A percentile compares a stretch with the other conserved stretches of the same genome.
Conservation (phyloP, 2,888 invertebrate species). For the Oxystoma pomonae region DNA sequence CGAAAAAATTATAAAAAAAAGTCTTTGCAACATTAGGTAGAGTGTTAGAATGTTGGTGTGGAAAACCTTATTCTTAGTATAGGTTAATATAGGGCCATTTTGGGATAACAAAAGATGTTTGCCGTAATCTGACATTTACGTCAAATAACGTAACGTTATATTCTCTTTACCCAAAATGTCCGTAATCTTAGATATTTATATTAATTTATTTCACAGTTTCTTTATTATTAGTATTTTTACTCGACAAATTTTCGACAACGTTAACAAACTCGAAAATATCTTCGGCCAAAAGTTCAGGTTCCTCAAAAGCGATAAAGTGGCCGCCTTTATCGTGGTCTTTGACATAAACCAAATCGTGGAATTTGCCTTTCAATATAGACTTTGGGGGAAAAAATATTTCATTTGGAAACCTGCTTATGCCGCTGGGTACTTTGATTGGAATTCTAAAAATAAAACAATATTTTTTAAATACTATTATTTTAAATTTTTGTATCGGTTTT, state of each 20-base stretch:
- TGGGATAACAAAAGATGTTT: too few species aligned
- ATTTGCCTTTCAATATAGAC: conserved; percentile 56
- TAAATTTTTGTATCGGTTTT: not conserved
- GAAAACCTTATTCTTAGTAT: too few species aligned
- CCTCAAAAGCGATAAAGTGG: conserved; percentile 35
- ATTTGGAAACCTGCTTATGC: conserved; percentile 68
- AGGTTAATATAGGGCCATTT: too few species aligned
- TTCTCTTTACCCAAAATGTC: too few species aligned
- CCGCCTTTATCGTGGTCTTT: conserved; percentile 31
- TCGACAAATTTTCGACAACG: conserved; percentile 17
- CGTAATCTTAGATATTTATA: too few species aligned
- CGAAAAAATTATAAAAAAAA: too few species aligned
- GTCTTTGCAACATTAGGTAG: too few species aligned
- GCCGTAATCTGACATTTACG: too few species aligned
- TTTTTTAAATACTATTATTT: too few species aligned
- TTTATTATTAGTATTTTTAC: not conserved
- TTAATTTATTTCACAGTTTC: not conserved
- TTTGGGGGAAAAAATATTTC: conserved; percentile 63
- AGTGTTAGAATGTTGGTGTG: too few species aligned
- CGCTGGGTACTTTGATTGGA: conserved; percentile 66
- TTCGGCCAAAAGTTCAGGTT: conserved; percentile 22
- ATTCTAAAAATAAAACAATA: conserved; percentile 51
- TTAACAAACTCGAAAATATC: conserved; percentile 25
- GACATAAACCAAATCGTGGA: conserved; percentile 58
- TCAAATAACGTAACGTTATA: too few species aligned